A percentile compares a stretch with the other conserved stretches of the same genome.
Evolutionary conservation across 2,113 vertebrate genomes (phyloP).

Genomic region (Heterocephalus glaber): DNA sequence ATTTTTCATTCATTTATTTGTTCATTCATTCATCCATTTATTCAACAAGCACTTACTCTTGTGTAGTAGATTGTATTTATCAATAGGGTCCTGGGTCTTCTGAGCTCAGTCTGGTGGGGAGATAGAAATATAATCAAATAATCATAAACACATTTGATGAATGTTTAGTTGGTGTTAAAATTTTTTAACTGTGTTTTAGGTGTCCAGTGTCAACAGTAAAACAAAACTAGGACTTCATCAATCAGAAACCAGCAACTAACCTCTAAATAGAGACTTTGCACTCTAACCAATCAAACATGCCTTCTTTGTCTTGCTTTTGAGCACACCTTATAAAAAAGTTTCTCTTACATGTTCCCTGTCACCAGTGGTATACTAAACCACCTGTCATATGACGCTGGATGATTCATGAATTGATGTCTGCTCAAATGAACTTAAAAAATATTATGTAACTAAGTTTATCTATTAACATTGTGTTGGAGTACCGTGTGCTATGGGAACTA

Average conservation of each 20-base stretch:
- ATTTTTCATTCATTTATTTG: not conserved
- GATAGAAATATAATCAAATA: not conserved
- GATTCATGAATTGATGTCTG: not conserved
- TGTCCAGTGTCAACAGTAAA: not conserved
- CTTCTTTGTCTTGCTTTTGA: not conserved
- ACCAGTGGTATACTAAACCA: not conserved
- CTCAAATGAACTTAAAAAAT: not conserved
- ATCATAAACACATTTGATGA: slow-evolving; percentile 8
- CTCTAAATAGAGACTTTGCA: not conserved
- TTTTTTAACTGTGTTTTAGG: not conserved
- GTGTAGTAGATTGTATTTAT: not conserved
- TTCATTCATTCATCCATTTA: not conserved
- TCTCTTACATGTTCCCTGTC: not conserved
- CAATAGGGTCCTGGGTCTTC: not conserved
- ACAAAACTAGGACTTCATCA: not conserved
- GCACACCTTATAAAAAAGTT: not conserved
- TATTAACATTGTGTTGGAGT: not conserved
- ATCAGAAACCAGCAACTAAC: not conserved
- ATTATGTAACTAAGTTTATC: not conserved
- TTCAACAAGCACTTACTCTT: not conserved
- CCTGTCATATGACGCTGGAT: not conserved
- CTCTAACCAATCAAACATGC: not conserved
- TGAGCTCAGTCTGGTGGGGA: not conserved
- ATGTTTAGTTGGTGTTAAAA: not conserved
- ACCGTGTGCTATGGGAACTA: not conserved